phyloP scores from a whole-genome alignment of 2,888 invertebrate genomes.

The Apotomis turbidana region DNA sequence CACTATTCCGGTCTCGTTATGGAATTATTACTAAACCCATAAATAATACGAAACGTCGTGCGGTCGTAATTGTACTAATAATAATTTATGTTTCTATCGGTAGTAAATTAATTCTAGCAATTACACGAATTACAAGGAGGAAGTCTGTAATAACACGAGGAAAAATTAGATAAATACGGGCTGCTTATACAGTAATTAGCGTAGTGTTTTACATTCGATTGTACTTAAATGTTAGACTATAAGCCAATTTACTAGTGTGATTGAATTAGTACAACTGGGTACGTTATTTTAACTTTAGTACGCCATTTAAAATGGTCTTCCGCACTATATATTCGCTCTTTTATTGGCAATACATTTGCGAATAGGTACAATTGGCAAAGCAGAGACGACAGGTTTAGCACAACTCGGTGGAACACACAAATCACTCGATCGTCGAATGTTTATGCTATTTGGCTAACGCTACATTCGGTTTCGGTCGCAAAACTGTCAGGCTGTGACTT shows the following conservation, averaged over 20 bases:
- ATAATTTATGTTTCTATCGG: slow-evolving; percentile 53
- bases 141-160: slow-evolving; percentile 32
- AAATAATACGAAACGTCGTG: slow-evolving; percentile 57
- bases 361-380: neutral
- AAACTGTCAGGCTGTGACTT: too few relatives aligned
- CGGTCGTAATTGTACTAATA: slow-evolving; percentile 54
- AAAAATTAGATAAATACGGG: slow-evolving; percentile 27
- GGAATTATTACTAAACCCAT: slow-evolving; percentile 43
- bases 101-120: slow-evolving; percentile 45
- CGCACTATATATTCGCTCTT: neutral
- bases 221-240: neutral
- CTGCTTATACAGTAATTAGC: slow-evolving; percentile 4
- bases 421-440: too few relatives aligned
- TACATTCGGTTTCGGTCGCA: too few relatives aligned
- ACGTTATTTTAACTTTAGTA: neutral
- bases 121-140: slow-evolving; percentile 40
- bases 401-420: neutral
- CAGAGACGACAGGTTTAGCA: neutral
- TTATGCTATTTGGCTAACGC: too few relatives aligned
- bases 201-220: neutral
- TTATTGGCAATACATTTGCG: neutral
- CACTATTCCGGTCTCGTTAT: slow-evolving; percentile 14
- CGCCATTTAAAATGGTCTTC: neutral
- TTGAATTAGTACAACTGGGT: neutral
- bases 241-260: neutral